Conservation (phyloP, 2,113 vertebrate genomes). For the Crotalus viridis region DNA sequence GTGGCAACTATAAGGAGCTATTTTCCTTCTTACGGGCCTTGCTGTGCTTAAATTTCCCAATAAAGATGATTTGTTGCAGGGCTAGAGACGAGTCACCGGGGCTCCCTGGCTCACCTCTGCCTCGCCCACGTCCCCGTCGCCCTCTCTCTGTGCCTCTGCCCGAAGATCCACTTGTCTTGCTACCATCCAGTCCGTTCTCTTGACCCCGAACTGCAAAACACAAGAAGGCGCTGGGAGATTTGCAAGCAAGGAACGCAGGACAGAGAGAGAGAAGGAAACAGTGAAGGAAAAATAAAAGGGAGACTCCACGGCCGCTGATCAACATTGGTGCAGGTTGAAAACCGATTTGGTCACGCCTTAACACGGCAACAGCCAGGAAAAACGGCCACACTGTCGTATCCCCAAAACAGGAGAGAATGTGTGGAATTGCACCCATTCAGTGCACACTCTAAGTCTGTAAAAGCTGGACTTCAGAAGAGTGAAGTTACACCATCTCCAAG, state of each 20-base stretch:
- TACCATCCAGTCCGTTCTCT: slow-evolving; percentile 91
- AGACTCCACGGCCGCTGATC: fast-evolving
- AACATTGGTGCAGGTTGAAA: fast-evolving
- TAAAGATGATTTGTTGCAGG: not conserved
- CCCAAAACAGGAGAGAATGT: not conserved
- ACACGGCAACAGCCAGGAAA: not conserved
- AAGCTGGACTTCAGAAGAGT: not conserved
- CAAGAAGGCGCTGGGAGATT: fast-evolving
- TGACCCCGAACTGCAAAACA: slow-evolving; percentile 86
- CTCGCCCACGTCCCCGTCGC: slow-evolving; percentile 89
- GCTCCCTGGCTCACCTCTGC: slow-evolving; percentile 78
- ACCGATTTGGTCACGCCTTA: too few species aligned
- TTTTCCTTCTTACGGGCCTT: not conserved
- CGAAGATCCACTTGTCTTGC: slow-evolving; percentile 80
- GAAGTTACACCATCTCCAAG: not conserved
- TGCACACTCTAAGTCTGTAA: not conserved
- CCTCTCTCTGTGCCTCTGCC: slow-evolving; percentile 90
- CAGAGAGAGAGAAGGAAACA: fast-evolving
- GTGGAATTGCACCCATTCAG: not conserved
- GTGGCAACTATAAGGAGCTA: not conserved
- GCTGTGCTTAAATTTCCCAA: not conserved
- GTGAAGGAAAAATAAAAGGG: not conserved
- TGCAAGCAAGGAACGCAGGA: not conserved
- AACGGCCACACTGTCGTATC: not conserved
- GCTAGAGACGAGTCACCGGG: not conserved